phyloP scores from a whole-genome alignment of 1,140 invertebrate genomes.

The Diorhabda carinulata region DNA sequence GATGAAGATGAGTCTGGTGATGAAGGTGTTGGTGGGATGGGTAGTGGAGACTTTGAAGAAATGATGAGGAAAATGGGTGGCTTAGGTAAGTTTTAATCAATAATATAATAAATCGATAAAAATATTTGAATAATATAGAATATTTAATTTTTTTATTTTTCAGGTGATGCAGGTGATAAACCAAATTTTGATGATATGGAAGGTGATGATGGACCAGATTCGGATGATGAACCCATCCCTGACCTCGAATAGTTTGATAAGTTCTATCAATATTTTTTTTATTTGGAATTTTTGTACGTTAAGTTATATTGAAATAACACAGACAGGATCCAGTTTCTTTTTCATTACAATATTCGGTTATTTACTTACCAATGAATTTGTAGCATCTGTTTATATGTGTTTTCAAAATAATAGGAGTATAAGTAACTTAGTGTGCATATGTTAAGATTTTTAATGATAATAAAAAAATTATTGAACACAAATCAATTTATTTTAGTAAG shows the following conservation, averaged over 20 bases:
- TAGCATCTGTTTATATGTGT: neutral
- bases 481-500: no score
- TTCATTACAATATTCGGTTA: neutral
- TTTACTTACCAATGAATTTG: neutral
- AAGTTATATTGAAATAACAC: neutral
- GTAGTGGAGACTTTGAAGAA: conserved; percentile 45
- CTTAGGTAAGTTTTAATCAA: conserved; percentile 29
- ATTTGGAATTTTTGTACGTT: conserved; percentile 4
- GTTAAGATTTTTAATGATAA: conserved; percentile 1
- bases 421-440: conserved; percentile 1
- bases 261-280: neutral
- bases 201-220: conserved; percentile 41
- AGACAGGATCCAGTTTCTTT: neutral
- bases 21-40: conserved; percentile 45
- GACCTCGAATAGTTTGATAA: conserved; percentile 41
- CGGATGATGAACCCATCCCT: conserved; percentile 47
- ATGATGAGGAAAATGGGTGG: conserved; percentile 49
- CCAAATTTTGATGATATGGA: conserved; percentile 46
- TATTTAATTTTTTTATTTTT: conserved; percentile 6
- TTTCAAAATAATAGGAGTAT: neutral
- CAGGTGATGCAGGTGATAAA: conserved; percentile 38
- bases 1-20: conserved; percentile 70
- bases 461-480: neutral
- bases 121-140: no score
- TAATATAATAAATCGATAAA: neutral